Base-by-base conservation (phyloP, 1,140 invertebrate genomes). In the Nixonia krombeini region DNA sequence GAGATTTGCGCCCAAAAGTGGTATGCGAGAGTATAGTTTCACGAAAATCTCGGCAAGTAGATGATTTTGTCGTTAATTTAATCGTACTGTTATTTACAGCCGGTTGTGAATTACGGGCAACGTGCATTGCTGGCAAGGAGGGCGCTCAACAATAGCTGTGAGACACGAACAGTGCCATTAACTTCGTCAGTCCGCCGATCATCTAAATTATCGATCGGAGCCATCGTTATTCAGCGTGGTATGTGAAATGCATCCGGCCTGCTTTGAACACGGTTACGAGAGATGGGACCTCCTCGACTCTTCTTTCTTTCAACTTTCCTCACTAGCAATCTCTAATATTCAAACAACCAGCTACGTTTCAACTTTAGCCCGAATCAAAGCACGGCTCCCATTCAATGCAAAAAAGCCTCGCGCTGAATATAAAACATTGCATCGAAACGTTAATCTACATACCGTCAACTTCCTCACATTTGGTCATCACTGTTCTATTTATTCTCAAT, bases 251-350 rank as follows among this genome's bases (percentile, higher is more conserved):
- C 37, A 67, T 55, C 56, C 57, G 47, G 23, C 17, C 13, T 21
- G 31, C 16, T 62, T 56, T 44, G 50, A 49, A 55, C 46, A 10
- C 23, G 18, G 40, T 21, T 31, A 31, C 29, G 29, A 31, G 29
- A 31, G 29, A 31, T 12, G 29, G 8, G 29, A 31, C 29, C 10
- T 9, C 29, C 15, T 2, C 15, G 44, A 16, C 13, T 23, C 13
- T 3, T 41, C 13, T 44, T 47, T 33, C 40, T 58, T 42, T 31
- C 29, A 46, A 51, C 40, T 38, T 16, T 37, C 21, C 6, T 21
- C 21, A 3, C 21, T 21, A 3, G 6, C 6, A 21, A 21, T n/a
- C n/a, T n/a, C n/a, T n/a, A n/a, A n/a, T n/a, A n/a, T n/a, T n/a
- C n/a, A n/a, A n/a, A n/a, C n/a, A n/a, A n/a, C n/a, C n/a, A n/a